phyloP scores from a whole-genome alignment of 2,113 vertebrate species.

The Periophthalmus modestus region DNA sequence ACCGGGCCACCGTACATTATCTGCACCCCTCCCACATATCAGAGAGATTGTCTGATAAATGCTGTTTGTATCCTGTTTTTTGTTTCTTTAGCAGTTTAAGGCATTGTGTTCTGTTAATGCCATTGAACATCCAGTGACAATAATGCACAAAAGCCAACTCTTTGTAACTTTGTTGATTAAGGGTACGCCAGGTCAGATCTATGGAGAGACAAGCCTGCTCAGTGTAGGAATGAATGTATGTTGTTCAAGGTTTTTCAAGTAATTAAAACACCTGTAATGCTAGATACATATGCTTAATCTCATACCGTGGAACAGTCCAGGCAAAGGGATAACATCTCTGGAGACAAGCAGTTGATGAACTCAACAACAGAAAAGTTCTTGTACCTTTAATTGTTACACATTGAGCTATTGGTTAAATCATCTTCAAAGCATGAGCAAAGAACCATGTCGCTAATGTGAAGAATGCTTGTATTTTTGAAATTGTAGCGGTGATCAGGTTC shows the following conservation, averaged over 20 bases:
- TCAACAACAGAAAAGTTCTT: neutral
- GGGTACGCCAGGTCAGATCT: neutral
- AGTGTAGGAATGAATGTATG: neutral
- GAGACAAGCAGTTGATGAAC: no score
- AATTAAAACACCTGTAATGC: neutral
- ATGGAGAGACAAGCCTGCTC: neutral
- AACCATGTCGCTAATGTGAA: neutral
- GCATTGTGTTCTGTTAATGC: slow-evolving; percentile 31
- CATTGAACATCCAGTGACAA: neutral
- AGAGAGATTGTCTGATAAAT: slow-evolving; percentile 48
- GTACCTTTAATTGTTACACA: neutral
- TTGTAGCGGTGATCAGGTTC: neutral
- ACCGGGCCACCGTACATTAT: slow-evolving; percentile 15
- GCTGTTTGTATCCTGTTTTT: slow-evolving; percentile 53
- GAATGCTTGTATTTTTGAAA: neutral
- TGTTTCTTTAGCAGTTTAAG: slow-evolving; percentile 40
- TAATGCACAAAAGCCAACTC: neutral
- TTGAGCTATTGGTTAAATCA: no score
- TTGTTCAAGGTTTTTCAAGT: neutral
- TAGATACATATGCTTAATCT: neutral
- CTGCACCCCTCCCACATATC: slow-evolving; percentile 26
- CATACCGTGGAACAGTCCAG: neutral
- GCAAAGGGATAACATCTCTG: no score
- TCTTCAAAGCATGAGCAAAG: no score
- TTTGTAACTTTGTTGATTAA: neutral